Evolutionary conservation across 2,797 vertebrate species (phyloP), one percentile per base, ranked within the genome.

Genomic region (Poecilia wingei): DNA sequence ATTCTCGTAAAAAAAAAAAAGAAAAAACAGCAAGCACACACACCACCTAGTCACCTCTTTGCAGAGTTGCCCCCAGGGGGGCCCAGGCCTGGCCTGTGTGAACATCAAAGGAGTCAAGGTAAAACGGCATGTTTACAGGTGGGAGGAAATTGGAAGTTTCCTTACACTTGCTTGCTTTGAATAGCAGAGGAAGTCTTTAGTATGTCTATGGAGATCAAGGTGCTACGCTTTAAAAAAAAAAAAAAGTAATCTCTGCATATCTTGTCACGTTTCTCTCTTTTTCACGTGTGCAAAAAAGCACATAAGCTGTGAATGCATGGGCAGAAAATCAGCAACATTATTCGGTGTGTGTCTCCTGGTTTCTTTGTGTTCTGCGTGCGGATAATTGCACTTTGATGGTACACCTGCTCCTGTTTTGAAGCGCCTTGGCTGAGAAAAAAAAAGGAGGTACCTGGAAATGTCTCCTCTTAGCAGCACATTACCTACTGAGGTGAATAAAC

Each of bases 131-230:
- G 90, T 95, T 95, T 94, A 95, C 89, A 95, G 92, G 95, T 95
- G 92, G 86, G 78, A 85, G 93, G 91, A 95, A 95, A 96, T 95
- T 94, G 91, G 94, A 95, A 88, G 94, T 95, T 92, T 95, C 94
- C 94, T 93, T 43, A 73, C 77, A 85, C 74, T 79, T 89, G 84
- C 88, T 87, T 87, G 87, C 82, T 82, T 89, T 72, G 68, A 90
- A 89, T 83, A 78, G 75, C 69, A 45, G 77, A 86, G 91, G 82
- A 86, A 84, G 87, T 90, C 74, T 69, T 51, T 82, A 47, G 73
- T 73, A 10, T 74, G 73, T 39, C 47, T 72, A 39, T 47, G 47
- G 36, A 59, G 70, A 36, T n/a, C 51, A 57, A n/a, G 16, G 49
- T 16, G 41, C 14, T 72, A 28, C 0, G 6, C 33, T 76, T 71